Evolutionary conservation across 37 sponge, comb jelly and placozoan genomes (phyloP).

Genomic region (Beroe ovata): DNA sequence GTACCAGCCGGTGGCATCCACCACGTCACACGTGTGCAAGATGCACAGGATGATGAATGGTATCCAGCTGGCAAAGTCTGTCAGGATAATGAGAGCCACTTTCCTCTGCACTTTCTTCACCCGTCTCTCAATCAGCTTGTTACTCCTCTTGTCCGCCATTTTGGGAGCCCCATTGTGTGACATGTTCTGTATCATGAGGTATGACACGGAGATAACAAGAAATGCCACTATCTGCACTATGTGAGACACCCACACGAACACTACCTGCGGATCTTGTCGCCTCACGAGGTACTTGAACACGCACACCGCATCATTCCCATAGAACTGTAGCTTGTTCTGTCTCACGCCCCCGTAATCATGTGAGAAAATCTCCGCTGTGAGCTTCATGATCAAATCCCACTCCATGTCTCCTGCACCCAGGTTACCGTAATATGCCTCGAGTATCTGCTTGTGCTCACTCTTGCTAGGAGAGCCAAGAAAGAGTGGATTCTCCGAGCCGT

Average conservation of each 20-base stretch:
- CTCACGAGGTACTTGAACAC: constrained; percentile 34
- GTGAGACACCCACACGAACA: background rate
- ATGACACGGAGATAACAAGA: background rate
- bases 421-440: too few relatives aligned
- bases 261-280: background rate
- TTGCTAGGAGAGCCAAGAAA: too few relatives aligned
- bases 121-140: background rate
- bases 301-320: constrained; percentile 34
- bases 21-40: background rate
- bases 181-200: background rate
- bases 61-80: background rate
- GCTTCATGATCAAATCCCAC: too few relatives aligned
- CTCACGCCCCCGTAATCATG: constrained; percentile 11
- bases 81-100: background rate
- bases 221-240: background rate
- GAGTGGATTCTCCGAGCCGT: too few relatives aligned
- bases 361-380: constrained; percentile 17
- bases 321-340: background rate
- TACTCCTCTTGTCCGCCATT: background rate
- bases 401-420: too few relatives aligned
- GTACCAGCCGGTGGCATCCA: constrained; percentile 15
- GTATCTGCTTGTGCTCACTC: too few relatives aligned
- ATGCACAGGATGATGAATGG: background rate
- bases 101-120: background rate
- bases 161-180: background rate